phyloP scores from a whole-genome alignment of 2,113 vertebrate species.

The Neoarius graeffei region DNA sequence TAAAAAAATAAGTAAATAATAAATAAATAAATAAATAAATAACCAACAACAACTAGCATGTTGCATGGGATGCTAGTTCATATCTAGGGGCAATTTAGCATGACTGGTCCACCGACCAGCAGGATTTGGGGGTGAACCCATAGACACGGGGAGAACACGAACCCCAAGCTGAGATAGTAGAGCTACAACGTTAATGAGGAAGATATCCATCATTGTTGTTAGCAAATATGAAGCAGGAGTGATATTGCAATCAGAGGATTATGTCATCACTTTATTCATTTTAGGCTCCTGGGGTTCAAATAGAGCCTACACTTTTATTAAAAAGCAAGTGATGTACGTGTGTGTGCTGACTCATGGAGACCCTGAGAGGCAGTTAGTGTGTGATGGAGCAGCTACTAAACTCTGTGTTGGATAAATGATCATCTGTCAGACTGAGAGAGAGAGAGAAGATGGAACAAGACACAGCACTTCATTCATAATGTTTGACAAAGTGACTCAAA shows the following conservation, averaged over 20 bases:
- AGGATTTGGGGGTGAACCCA: not conserved
- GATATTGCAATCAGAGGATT: not conserved
- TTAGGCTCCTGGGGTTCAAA: not conserved
- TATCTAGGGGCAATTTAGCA: not conserved
- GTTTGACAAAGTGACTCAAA: not conserved
- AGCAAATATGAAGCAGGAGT: not conserved
- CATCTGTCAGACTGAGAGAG: slow-evolving; percentile 47
- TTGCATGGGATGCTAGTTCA: not conserved
- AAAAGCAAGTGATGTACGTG: not conserved
- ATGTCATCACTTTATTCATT: not conserved
- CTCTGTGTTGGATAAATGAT: slow-evolving; percentile 54
- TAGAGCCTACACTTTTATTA: not conserved
- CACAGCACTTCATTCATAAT: not conserved
- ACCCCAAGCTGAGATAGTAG: not conserved
- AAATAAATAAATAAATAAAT: not conserved
- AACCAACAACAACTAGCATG: not conserved
- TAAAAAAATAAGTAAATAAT: no score
- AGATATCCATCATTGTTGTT: not conserved
- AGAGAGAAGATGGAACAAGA: not conserved
- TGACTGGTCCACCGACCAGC: no score
- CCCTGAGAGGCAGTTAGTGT: slow-evolving; percentile 34
- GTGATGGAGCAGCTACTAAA: slow-evolving; percentile 32
- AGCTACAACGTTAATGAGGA: not conserved
- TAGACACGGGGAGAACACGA: not conserved
- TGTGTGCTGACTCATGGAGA: slow-evolving; percentile 18